Conservation (phyloP, 2,888 invertebrate species). For the Coronaproctus castanopsis region DNA sequence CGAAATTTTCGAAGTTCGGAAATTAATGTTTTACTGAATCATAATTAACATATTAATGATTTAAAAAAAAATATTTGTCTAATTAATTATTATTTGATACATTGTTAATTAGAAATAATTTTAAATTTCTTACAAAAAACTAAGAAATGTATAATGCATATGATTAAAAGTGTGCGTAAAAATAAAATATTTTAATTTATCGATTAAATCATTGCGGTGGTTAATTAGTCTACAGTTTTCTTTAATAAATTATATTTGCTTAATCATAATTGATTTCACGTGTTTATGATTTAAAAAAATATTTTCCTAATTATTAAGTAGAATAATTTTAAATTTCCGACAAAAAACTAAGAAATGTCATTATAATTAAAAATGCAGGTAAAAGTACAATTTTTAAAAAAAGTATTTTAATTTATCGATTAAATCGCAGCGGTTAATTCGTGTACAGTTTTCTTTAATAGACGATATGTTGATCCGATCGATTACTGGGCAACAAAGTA, state of each 20-base stretch:
- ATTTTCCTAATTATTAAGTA: background rate
- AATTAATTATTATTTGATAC: background rate
- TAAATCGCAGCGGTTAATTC: constrained; percentile 3
- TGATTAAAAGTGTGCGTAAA: too few relatives aligned
- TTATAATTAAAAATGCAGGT: too few relatives aligned
- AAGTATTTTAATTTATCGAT: background rate
- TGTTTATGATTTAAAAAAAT: background rate
- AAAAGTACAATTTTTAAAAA: too few relatives aligned
- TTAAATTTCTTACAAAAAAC: background rate
- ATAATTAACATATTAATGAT: too few relatives aligned
- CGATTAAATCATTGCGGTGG: background rate
- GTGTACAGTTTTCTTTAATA: constrained; percentile 13
- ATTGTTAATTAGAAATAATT: background rate
- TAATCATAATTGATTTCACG: background rate
- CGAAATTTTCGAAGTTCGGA: too few relatives aligned
- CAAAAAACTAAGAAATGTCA: background rate
- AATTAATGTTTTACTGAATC: too few relatives aligned
- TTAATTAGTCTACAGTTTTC: constrained; percentile 11
- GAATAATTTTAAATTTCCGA: background rate
- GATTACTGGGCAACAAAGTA: constrained; percentile 14
- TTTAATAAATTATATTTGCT: too few relatives aligned
- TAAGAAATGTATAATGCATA: background rate
- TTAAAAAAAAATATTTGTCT: too few relatives aligned
- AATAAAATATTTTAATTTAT: background rate
- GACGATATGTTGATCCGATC: constrained; percentile 11